phyloP scores from a whole-genome alignment of 2,888 invertebrate genomes.

The Oithona nana region DNA sequence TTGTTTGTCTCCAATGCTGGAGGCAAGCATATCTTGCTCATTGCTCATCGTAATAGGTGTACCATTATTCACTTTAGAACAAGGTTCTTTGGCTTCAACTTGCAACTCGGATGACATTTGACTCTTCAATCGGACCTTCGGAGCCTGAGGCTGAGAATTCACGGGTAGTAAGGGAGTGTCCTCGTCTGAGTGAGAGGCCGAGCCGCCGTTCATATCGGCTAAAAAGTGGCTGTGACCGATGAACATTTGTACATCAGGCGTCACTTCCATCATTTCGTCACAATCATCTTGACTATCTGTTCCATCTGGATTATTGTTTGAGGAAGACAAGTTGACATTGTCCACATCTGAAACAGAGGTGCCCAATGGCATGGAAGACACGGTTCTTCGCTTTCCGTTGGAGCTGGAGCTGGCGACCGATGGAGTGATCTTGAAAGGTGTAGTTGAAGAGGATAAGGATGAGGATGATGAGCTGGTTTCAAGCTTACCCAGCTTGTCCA shows the following conservation, averaged over 20 bases:
- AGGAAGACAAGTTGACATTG: too few species aligned
- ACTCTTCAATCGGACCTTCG: neutral
- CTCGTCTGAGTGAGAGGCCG: neutral
- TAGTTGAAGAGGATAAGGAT: neutral
- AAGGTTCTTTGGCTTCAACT: neutral
- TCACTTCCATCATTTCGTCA: slow-evolving; percentile 12
- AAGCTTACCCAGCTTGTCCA: slow-evolving; percentile 8
- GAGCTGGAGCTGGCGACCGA: neutral
- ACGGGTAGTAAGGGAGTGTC: too few species aligned
- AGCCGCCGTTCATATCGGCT: neutral
- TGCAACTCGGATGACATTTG: neutral
- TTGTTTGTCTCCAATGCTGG: neutral
- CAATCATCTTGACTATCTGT: neutral
- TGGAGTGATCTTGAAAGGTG: neutral
- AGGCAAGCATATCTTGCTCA: neutral
- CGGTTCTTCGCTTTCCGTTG: neutral
- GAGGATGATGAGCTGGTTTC: neutral
- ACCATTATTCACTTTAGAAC: neutral
- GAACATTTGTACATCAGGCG: neutral
- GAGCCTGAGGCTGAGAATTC: neutral
- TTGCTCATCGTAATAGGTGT: neutral
- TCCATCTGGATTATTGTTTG: neutral
- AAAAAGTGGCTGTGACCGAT: slow-evolving; percentile 12
- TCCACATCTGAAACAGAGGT: neutral
- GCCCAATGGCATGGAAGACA: neutral